phyloP scores from a whole-genome alignment of 2,797 vertebrate species.

The Chrosomus eos region DNA sequence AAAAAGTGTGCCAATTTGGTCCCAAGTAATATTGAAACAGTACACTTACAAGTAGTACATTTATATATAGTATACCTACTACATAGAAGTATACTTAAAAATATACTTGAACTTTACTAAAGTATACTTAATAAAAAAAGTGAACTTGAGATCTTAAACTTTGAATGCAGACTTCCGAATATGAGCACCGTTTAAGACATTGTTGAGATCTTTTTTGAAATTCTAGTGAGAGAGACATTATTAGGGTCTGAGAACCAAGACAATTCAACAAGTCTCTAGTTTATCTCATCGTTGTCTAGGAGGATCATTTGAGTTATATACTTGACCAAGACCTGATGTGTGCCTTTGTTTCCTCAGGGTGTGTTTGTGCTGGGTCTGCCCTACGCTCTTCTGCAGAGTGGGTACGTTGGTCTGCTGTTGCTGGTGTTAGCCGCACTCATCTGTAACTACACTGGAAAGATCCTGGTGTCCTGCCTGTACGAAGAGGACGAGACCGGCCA shows the following conservation, averaged over 20 bases:
- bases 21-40: too few species aligned
- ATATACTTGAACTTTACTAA: too few species aligned
- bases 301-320: background rate
- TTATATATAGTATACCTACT: too few species aligned
- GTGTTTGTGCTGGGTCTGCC: constrained; percentile 84
- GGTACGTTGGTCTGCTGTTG: constrained; percentile 78
- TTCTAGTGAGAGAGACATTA: background rate
- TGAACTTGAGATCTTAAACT: background rate
- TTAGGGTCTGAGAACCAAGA: background rate
- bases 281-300: background rate
- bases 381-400: constrained; percentile 80
- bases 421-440: constrained; percentile 76
- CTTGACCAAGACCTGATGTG: background rate
- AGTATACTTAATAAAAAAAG: too few species aligned
- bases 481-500: constrained; percentile 75
- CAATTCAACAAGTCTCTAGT: background rate
- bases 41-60: too few species aligned
- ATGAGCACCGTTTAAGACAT: background rate
- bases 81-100: too few species aligned
- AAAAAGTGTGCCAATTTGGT: too few species aligned
- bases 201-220: background rate
- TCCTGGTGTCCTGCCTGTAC: constrained; percentile 79
- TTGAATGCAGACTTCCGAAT: background rate
- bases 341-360: constrained; percentile 67
- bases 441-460: constrained; percentile 83